These are phyloP conservation scores for Astur gentilis DNA, from an alignment of 2,113 vertebrate species.

Conservation along the genomic window DNA sequence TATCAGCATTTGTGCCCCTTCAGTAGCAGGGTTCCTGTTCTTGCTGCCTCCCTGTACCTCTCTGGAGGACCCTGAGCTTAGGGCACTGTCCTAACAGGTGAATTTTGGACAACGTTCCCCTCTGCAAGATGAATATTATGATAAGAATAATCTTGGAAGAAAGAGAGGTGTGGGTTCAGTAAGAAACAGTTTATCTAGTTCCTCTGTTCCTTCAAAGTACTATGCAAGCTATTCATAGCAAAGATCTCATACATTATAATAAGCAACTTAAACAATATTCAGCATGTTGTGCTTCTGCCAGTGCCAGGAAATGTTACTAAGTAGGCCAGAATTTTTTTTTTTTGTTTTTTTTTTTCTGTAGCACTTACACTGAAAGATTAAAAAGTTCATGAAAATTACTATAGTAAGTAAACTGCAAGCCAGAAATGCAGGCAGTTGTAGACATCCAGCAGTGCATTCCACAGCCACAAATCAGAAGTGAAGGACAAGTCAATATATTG, in stretches of 20 bases:
- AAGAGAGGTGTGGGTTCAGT: background rate
- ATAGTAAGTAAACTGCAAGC: background rate
- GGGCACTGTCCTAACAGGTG: background rate
- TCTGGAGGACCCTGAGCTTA: background rate
- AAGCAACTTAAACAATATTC: background rate
- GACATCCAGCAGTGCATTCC: background rate
- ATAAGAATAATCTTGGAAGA: background rate
- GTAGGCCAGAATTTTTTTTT: background rate
- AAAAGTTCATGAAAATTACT: background rate
- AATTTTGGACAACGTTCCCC: background rate
- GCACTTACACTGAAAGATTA: background rate
- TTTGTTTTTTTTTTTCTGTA: background rate
- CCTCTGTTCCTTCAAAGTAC: background rate
- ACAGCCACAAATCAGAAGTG: background rate
- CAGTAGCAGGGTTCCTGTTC: background rate
- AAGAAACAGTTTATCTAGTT: background rate
- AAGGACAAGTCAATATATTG: constrained; percentile 14
- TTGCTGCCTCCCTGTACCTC: background rate
- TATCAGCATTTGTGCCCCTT: background rate
- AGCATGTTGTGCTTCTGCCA: background rate
- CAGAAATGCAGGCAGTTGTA: background rate
- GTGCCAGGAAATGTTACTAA: background rate
- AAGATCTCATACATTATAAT: background rate
- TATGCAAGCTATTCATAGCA: background rate
- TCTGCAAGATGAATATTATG: background rate